Percentiles rank a stretch among this genome's conserved stretches.
phyloP scores from a whole-genome alignment of 2,113 vertebrate genomes.

The Potamarius usumacintae region DNA sequence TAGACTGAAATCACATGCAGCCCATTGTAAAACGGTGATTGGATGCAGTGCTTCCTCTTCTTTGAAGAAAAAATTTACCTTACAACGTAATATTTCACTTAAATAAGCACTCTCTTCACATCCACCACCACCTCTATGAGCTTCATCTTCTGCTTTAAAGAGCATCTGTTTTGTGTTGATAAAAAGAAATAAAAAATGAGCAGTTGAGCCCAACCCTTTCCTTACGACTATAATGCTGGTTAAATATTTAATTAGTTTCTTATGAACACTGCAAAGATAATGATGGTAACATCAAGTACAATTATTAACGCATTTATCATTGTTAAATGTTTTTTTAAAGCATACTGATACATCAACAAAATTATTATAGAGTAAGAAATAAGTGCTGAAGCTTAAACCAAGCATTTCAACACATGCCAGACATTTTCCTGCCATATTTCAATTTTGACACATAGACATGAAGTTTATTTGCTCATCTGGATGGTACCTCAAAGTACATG shows the following conservation, averaged over 20 bases:
- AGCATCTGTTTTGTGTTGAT: not conserved
- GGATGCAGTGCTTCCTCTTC: constrained; percentile 38
- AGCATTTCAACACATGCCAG: not conserved
- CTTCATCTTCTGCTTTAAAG: not conserved
- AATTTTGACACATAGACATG: constrained; percentile 4
- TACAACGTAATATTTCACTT: constrained; percentile 52
- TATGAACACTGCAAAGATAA: constrained; percentile 14
- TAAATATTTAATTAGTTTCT: constrained; percentile 20
- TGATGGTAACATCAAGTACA: constrained; percentile 2
- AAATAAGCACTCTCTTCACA: constrained; percentile 40
- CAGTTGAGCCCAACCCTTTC: not conserved
- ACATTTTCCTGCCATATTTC: not conserved
- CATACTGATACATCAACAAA: not conserved
- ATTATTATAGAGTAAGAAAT: not conserved
- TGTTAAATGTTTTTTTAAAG: not conserved
- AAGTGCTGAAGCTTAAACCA: not conserved
- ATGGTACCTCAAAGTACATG: constrained; percentile 7
- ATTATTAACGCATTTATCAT: constrained; percentile 14
- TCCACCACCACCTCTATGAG: not conserved
- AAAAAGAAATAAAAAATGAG: not conserved
- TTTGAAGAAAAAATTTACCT: constrained; percentile 47
- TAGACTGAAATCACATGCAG: constrained; percentile 51
- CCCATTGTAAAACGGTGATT: constrained; percentile 55
- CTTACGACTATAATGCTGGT: not conserved
- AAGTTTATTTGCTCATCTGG: constrained; percentile 12